Conservation (phyloP, 2,888 invertebrate species). For the Stratiomys singularior region DNA sequence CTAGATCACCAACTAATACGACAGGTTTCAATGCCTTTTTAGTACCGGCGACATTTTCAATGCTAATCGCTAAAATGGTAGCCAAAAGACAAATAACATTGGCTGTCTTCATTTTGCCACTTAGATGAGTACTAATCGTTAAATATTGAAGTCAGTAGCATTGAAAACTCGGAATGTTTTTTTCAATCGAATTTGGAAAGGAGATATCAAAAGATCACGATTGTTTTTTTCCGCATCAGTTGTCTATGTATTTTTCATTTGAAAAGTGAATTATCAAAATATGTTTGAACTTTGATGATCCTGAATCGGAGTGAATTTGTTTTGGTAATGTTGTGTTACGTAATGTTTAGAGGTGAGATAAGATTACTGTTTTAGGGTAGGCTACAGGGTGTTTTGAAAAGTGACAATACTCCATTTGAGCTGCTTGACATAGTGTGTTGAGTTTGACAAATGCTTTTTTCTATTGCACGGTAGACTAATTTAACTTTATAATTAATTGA, state of each 20-base stretch:
- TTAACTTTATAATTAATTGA: too few relatives aligned
- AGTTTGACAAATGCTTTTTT: too few relatives aligned
- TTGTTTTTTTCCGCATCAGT: not conserved
- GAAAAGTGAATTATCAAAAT: not conserved
- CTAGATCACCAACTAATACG: constrained; percentile 43
- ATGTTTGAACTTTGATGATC: not conserved
- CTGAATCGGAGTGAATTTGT: not conserved
- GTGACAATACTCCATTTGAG: too few relatives aligned
- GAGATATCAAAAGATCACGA: not conserved
- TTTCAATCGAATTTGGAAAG: not conserved
- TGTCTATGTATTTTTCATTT: not conserved
- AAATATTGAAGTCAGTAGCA: not conserved
- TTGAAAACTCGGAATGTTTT: constrained; percentile 15
- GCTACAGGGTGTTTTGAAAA: not conserved
- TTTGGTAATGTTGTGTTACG: not conserved
- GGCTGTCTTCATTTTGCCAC: constrained; percentile 26
- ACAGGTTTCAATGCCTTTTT: constrained; percentile 20
- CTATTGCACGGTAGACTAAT: too few relatives aligned
- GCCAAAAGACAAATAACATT: not conserved
- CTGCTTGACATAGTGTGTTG: too few relatives aligned
- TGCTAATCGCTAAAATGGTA: not conserved
- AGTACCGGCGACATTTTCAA: not conserved
- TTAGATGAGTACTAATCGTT: not conserved
- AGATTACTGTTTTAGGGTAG: not conserved
- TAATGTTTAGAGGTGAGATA: constrained; percentile 17